Percentiles rank a stretch among this genome's conserved stretches.
Conservation (phyloP, 2,113 vertebrate genomes). For the Dromiciops gliroides region DNA sequence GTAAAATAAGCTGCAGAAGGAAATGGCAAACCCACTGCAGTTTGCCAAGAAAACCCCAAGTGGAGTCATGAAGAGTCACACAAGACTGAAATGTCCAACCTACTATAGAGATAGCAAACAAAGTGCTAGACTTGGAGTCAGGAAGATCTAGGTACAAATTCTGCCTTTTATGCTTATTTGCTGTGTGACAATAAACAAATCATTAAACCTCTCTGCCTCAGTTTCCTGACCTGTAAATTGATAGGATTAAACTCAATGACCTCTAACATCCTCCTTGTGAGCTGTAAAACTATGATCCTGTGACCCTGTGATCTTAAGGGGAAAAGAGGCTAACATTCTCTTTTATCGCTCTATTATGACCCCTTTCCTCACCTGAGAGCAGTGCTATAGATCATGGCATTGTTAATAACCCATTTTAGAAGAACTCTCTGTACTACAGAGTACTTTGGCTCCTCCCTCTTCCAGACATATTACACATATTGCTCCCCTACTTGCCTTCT, state of each 20-base stretch:
- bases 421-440: background rate
- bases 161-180: background rate
- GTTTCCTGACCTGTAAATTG: background rate
- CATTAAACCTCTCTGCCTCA: background rate
- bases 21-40: background rate
- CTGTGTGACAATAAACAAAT: background rate
- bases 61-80: background rate
- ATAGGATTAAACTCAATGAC: background rate
- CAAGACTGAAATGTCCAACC: background rate
- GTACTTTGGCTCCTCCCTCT: background rate
- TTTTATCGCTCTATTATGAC: background rate
- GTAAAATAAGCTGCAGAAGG: background rate
- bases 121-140: background rate
- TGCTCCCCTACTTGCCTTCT: background rate
- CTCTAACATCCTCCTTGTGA: background rate
- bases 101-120: background rate
- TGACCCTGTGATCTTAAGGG: background rate
- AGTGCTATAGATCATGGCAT: background rate
- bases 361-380: background rate
- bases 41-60: background rate
- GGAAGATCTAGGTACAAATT: background rate
- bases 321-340: background rate
- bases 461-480: background rate
- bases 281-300: background rate
- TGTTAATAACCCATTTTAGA: slow-evolving; percentile 6